These are phyloP conservation scores for Synchiropus splendidus DNA, from an alignment of 2,113 vertebrate genomes.

Conservation along the genomic window DNA sequence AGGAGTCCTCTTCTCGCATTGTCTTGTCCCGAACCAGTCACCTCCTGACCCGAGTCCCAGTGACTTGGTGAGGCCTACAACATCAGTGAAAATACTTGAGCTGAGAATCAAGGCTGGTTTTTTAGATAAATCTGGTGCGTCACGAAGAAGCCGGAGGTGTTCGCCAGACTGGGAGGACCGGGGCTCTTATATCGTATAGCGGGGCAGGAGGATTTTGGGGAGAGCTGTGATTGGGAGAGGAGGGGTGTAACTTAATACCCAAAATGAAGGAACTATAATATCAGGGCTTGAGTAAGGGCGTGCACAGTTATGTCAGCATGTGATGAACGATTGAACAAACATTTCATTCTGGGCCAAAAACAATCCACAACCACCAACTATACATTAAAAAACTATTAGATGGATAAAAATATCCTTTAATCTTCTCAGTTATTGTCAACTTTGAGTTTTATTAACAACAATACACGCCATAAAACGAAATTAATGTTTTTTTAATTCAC, in stretches of 20 bases:
- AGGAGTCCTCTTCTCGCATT: constrained; percentile 87
- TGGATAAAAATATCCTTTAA: too few relatives aligned
- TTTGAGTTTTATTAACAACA: too few relatives aligned
- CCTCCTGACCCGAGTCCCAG: not conserved
- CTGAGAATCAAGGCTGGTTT: constrained; percentile 1
- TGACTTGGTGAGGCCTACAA: not conserved
- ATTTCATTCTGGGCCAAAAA: not conserved
- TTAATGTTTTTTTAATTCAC: too few relatives aligned
- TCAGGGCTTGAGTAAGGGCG: constrained; percentile 23
- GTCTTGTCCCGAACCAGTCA: constrained; percentile 61
- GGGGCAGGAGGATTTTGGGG: constrained; percentile 81
- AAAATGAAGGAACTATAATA: constrained; percentile 62
- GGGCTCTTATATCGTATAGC: constrained; percentile 94
- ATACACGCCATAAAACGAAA: too few relatives aligned
- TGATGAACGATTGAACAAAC: too few relatives aligned
- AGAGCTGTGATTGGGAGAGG: constrained; percentile 78
- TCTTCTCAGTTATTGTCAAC: too few relatives aligned
- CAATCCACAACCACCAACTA: too few relatives aligned
- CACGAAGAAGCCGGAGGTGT: constrained; percentile 69
- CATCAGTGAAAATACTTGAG: not conserved
- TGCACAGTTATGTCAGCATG: too few relatives aligned
- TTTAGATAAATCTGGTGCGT: constrained; percentile 45
- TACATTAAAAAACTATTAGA: too few relatives aligned
- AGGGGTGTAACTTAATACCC: constrained; percentile 74
- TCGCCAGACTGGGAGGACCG: constrained; percentile 66